phyloP scores from a whole-genome alignment of 2,797 vertebrate species.

The Eulemur albifrons region DNA sequence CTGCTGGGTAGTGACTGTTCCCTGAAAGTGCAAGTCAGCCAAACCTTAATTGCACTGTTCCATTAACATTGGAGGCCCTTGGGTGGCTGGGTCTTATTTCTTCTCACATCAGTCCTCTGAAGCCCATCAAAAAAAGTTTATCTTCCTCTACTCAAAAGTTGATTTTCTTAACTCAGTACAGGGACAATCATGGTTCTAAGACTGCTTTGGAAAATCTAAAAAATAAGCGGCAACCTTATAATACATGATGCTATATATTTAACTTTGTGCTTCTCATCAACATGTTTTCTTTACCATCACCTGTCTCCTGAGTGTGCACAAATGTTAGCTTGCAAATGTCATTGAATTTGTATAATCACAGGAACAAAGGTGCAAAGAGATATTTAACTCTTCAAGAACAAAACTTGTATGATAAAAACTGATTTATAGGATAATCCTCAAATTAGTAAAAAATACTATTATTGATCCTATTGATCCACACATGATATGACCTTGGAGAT shows the following conservation, averaged over 20 bases:
- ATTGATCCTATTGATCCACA: neutral
- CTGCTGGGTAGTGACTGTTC: constrained; percentile 20
- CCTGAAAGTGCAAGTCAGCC: neutral
- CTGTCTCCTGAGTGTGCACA: neutral
- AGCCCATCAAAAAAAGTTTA: neutral
- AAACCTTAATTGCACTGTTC: constrained; percentile 29
- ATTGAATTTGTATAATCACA: neutral
- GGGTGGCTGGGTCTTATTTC: neutral
- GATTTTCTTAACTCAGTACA: neutral
- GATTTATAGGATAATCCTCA: neutral
- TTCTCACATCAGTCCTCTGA: neutral
- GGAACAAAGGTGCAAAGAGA: neutral
- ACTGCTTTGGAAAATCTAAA: neutral
- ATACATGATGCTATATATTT: neutral
- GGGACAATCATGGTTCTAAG: neutral
- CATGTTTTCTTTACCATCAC: neutral
- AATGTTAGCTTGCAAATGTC: neutral
- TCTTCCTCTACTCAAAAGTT: neutral
- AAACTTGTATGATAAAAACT: neutral
- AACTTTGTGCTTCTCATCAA: neutral
- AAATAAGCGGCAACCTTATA: neutral
- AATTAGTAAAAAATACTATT: neutral
- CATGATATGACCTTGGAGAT: neutral
- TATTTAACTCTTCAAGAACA: neutral
- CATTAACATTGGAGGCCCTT: neutral